These are phyloP conservation scores for Todus mexicanus DNA, from an alignment of 2,797 vertebrate species.

Conservation along the genomic window DNA sequence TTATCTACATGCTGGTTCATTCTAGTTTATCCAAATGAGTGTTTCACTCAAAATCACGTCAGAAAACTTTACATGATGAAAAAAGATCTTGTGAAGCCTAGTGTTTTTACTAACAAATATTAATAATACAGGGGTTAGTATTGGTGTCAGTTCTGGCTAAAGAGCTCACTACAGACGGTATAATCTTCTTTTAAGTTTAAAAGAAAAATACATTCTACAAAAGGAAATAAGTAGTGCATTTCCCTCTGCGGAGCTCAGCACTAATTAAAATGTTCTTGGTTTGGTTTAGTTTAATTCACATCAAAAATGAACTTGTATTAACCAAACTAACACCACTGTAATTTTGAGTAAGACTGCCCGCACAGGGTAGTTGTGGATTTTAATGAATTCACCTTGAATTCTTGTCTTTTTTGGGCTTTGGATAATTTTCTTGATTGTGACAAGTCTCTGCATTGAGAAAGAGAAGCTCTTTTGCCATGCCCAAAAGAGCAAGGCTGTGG, in stretches of 20 bases:
- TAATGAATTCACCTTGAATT: conserved; percentile 25
- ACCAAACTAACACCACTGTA: neutral
- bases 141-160: neutral
- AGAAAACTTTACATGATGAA: neutral
- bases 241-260: conserved; percentile 9
- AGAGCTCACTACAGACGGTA: neutral
- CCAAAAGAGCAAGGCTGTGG: neutral
- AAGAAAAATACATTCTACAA: neutral
- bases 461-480: neutral
- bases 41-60: neutral
- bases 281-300: conserved; percentile 16
- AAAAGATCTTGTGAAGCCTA: neutral
- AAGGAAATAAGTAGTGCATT: neutral
- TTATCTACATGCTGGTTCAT: neutral
- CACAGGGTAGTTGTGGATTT: neutral
- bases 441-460: neutral
- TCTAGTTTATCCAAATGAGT: neutral
- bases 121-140: neutral
- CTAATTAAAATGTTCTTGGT: conserved; percentile 20
- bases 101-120: neutral
- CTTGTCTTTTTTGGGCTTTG: neutral
- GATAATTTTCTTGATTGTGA: neutral
- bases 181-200: neutral
- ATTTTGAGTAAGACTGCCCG: neutral
- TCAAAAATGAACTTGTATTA: neutral